A percentile compares a stretch with the other conserved stretches of the same genome.
Evolutionary conservation across 2,797 vertebrate species (phyloP).

Genomic region (Limosa lapponica): DNA sequence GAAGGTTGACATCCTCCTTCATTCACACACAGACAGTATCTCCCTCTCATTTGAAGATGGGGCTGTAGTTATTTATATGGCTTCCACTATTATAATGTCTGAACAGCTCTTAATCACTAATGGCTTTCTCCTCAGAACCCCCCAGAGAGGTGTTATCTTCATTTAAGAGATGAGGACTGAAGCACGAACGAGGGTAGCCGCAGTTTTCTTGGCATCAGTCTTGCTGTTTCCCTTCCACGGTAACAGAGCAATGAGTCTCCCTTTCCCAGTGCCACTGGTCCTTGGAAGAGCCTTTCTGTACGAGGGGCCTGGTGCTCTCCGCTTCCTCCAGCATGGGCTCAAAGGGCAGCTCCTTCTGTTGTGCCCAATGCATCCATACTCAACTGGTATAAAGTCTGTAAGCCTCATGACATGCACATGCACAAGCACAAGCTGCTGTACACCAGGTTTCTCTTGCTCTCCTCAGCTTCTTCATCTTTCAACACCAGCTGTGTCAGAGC

Average conservation of each 20-base stretch:
- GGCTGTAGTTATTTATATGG: not conserved
- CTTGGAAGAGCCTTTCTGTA: not conserved
- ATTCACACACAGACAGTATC: not conserved
- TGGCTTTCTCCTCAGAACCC: not conserved
- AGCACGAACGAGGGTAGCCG: accelerated
- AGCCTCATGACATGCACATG: not conserved
- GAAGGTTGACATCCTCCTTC: not conserved
- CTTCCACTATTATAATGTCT: not conserved
- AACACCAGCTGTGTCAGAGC: not conserved
- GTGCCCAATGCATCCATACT: not conserved
- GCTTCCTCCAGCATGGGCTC: not conserved
- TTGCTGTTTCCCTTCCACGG: accelerated
- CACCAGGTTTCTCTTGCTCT: not conserved
- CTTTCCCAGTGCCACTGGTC: accelerated
- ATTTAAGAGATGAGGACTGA: not conserved
- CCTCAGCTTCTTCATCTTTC: not conserved
- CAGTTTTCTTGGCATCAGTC: not conserved
- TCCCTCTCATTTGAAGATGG: not conserved
- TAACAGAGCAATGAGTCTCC: not conserved
- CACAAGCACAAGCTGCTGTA: accelerated
- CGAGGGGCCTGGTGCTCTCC: accelerated
- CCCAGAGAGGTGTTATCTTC: not conserved
- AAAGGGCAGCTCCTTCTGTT: not conserved
- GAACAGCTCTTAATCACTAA: not conserved
- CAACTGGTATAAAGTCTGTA: not conserved